These are phyloP conservation scores for Notodonta dromedarius DNA, from an alignment of 2,888 invertebrate species.

Conservation along the genomic window DNA sequence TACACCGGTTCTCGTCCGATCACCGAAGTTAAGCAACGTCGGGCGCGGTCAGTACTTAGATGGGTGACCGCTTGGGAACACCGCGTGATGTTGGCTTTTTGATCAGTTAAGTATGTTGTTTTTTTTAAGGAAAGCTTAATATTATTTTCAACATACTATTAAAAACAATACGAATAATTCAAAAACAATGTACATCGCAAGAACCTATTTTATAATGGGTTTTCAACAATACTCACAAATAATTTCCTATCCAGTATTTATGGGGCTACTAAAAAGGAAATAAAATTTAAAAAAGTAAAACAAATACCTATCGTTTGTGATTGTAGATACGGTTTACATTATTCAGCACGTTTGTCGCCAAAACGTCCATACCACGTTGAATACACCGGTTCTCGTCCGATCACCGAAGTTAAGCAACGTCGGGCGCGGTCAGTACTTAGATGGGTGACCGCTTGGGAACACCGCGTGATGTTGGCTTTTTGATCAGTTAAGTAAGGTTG, in stretches of 20 bases:
- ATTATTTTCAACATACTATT: no score
- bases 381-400: constrained; percentile 63
- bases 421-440: constrained; percentile 72
- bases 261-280: no score
- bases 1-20: constrained; percentile 61
- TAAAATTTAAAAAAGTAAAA: no score
- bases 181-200: no score
- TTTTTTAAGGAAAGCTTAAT: no score
- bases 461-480: constrained; percentile 64
- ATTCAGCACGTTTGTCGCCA: constrained; percentile 22
- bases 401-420: constrained; percentile 50
- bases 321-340: no score
- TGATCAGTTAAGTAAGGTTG: constrained; percentile 18
- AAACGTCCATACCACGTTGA: constrained; percentile 74
- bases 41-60: constrained; percentile 73
- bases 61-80: constrained; percentile 74
- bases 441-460: constrained; percentile 74
- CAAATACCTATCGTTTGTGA: no score
- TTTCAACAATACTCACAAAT: no score
- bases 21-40: constrained; percentile 52
- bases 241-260: no score
- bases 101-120: neutral
- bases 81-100: constrained; percentile 64
- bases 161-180: no score
- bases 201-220: no score